A percentile compares a stretch with the other conserved stretches of the same genome.
Conservation (phyloP, 2,888 invertebrate genomes). For the Eupeodes luniger region DNA sequence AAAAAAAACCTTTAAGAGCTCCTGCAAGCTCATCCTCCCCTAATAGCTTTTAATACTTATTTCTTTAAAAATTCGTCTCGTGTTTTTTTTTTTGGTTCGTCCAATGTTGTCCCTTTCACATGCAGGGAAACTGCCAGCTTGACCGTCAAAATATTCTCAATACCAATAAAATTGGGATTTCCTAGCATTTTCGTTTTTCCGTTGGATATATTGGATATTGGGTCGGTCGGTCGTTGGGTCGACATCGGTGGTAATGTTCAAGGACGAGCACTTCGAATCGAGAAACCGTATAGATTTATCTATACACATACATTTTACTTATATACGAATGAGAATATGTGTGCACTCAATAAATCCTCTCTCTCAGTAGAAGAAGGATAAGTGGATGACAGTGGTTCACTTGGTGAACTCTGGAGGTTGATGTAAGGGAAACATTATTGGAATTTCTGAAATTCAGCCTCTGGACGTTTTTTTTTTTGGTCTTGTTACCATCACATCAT, state of each 20-base stretch:
- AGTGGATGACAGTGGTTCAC: constrained; percentile 68
- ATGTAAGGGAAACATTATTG: constrained; percentile 68
- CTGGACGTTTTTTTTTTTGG: constrained; percentile 28
- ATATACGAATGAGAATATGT: constrained; percentile 7
- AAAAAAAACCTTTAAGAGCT: neutral
- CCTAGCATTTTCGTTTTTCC: constrained; percentile 38
- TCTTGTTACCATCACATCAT: neutral
- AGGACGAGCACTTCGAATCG: constrained; percentile 48
- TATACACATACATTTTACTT: neutral
- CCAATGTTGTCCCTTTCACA: constrained; percentile 9
- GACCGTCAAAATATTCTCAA: constrained; percentile 62
- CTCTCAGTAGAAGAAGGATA: constrained; percentile 55
- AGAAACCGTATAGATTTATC: constrained; percentile 44
- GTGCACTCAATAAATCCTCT: constrained; percentile 62
- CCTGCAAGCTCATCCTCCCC: neutral
- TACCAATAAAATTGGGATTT: constrained; percentile 69
- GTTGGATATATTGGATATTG: constrained; percentile 20
- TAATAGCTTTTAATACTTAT: neutral
- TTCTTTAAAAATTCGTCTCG: constrained; percentile 13
- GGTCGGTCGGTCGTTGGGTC: constrained; percentile 19
- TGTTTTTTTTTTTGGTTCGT: neutral
- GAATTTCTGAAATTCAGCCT: constrained; percentile 69
- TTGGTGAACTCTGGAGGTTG: constrained; percentile 51
- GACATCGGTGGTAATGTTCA: constrained; percentile 31
- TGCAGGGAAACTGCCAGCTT: constrained; percentile 41